Evolutionary conservation across 2,797 vertebrate species (phyloP).

Genomic region (Takifugu rubripes): DNA sequence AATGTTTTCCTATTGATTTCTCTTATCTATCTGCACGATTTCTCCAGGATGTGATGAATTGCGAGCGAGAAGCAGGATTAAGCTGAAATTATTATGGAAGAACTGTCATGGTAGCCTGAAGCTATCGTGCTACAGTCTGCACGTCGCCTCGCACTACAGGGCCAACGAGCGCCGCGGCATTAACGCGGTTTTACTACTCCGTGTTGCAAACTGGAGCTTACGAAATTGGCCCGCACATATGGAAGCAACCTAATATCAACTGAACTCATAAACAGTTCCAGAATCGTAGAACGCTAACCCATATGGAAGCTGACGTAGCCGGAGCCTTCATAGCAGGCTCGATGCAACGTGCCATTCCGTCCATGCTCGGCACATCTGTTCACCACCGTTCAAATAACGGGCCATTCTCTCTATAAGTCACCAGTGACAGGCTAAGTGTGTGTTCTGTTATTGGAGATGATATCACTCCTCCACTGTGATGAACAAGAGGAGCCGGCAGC

Average conservation of each 20-base stretch:
- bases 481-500: constrained; percentile 57
- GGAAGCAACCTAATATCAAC: constrained; percentile 17
- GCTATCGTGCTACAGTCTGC: constrained; percentile 12
- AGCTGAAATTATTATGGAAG: constrained; percentile 32
- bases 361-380: constrained; percentile 54
- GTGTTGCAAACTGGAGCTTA: not conserved
- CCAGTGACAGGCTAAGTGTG: constrained; percentile 63
- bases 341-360: constrained; percentile 50
- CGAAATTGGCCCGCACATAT: constrained; percentile 9
- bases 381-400: constrained; percentile 58
- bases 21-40: constrained; percentile 37
- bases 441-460: constrained; percentile 73
- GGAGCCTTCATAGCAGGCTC: constrained; percentile 26
- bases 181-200: not conserved
- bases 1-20: constrained; percentile 55
- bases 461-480: constrained; percentile 66
- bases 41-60: constrained; percentile 39
- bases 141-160: constrained; percentile 1
- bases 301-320: constrained; percentile 25
- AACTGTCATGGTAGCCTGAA: constrained; percentile 29
- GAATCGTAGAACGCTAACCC: constrained; percentile 22
- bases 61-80: constrained; percentile 28
- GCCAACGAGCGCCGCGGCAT: not conserved
- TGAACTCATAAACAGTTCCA: constrained; percentile 10
- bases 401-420: constrained; percentile 62